Base-by-base conservation (phyloP, 2,113 vertebrate species). In the Lagopus muta region DNA sequence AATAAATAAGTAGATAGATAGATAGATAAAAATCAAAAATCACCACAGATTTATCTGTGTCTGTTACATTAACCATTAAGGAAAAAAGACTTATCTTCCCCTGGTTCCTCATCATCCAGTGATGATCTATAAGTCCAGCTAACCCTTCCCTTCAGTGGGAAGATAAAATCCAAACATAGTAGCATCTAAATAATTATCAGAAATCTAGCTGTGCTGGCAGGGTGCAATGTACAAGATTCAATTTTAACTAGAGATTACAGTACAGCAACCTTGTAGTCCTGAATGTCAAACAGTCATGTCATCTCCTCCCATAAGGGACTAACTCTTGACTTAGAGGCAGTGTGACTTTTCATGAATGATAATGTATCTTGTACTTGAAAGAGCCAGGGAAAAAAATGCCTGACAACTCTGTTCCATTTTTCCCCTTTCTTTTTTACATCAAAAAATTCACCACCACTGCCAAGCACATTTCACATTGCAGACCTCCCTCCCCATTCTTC, bases 171-270 rank as follows among this genome's bases (percentile, higher is more conserved):
- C 95, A 94, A 93, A 93, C 95, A 84, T 60, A 87, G 92, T 90
- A 94, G 38, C 86, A 96, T 96, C 83, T 83, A 97, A 95, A 97
- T 97, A 97, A 97, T 97, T 97, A 96, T 89, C 72, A 89, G 82
- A 66, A 95, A 47, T 94, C 92, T 93, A 97, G 34, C 78, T 91
- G 71, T 86, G 52, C 80, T 97, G 94, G 94, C 91, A 97, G 82
- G 67, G 82, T 92, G 74, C 75, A 96, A 92, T 94, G 93, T 90
- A 94, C 90, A 97, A 97, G 93, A 97, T 97, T 97, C 96, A 97
- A 93, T 97, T 98, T 97, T 97, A 97, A 97, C 95, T 95, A 96
- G 96, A 97, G 95, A 97, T 97, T 98, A 96, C 92, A 97, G 93
- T 76, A 86, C 45, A 32, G 81, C 77, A 96, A 95, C 92, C 96